Evolutionary conservation across 2,797 vertebrate genomes (phyloP).

Genomic region (Alouatta caraya): DNA sequence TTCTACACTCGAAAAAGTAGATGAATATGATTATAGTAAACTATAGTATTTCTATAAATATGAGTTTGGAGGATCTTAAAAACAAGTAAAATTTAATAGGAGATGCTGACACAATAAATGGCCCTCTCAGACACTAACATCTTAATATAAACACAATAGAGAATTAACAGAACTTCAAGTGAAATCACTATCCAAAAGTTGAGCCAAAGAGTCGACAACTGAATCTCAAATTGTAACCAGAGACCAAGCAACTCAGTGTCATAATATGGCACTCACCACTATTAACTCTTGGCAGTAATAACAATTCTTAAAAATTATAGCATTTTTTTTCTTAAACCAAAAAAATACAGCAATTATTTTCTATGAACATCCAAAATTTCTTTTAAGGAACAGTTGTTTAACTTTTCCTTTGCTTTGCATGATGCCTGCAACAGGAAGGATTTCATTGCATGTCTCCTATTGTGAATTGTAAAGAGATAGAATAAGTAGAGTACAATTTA

Average conservation of each 20-base stretch:
- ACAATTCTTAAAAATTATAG: neutral
- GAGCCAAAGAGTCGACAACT: neutral
- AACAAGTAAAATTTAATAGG: neutral
- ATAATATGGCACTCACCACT: neutral
- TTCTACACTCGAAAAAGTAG: neutral
- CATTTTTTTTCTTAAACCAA: neutral
- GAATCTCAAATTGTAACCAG: neutral
- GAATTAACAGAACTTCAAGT: neutral
- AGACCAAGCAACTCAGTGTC: neutral
- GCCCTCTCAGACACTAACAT: neutral
- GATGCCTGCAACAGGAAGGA: neutral
- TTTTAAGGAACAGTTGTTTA: neutral
- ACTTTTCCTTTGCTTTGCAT: neutral
- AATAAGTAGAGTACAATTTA: neutral
- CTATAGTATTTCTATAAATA: neutral
- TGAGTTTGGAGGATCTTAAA: neutral
- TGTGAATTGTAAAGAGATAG: neutral
- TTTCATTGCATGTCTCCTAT: neutral
- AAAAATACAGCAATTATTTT: neutral
- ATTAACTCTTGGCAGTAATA: neutral
- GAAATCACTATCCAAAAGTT: neutral
- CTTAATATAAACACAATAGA: neutral
- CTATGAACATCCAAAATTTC: neutral
- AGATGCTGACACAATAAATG: neutral
- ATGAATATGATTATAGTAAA: neutral